Conservation (phyloP, 2,113 vertebrate species). For the Pantherophis guttatus region DNA sequence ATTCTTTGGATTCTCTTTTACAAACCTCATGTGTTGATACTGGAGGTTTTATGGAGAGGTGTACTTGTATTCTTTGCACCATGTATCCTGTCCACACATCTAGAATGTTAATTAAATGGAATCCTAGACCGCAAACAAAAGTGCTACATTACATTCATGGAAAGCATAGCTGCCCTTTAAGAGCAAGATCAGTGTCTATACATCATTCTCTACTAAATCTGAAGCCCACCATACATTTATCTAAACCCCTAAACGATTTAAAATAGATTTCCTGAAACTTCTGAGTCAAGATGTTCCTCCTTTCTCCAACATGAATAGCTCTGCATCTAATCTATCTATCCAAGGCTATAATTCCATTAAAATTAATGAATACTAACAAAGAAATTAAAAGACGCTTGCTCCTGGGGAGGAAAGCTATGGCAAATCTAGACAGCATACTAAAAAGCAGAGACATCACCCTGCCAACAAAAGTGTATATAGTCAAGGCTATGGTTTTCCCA, state of each 20-base stretch:
- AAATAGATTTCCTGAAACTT: not conserved
- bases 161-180: not conserved
- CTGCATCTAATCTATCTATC: not conserved
- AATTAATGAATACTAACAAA: not conserved
- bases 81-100: not conserved
- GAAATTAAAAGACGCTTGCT: not conserved
- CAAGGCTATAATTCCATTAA: not conserved
- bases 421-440: too few relatives aligned
- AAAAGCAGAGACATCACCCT: too few relatives aligned
- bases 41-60: not conserved
- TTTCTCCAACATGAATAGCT: not conserved
- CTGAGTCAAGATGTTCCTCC: not conserved
- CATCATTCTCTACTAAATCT: not conserved
- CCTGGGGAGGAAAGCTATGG: too few relatives aligned
- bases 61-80: not conserved
- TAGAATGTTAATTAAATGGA: not conserved
- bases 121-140: not conserved
- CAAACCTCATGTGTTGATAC: not conserved
- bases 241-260: not conserved
- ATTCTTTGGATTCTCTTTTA: not conserved
- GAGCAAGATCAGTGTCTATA: not conserved
- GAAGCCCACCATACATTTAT: not conserved
- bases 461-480: too few relatives aligned
- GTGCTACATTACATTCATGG: not conserved
- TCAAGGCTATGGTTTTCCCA: too few relatives aligned